phyloP scores from a whole-genome alignment of 1,140 invertebrate genomes.

The Hypsibius dujardini region DNA sequence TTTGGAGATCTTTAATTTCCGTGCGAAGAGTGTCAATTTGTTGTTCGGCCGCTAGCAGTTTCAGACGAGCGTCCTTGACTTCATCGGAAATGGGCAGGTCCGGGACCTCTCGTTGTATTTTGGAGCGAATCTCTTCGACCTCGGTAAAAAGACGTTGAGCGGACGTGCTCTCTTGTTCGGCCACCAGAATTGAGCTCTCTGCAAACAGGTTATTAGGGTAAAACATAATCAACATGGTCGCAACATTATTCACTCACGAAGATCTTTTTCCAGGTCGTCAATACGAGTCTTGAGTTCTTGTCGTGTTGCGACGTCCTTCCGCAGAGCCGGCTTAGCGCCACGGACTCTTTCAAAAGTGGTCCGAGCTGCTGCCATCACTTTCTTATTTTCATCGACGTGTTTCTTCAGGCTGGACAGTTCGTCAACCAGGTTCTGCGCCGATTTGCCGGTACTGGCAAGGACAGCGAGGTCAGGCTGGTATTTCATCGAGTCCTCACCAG shows the following conservation, averaged over 20 bases:
- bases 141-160: background rate
- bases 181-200: background rate
- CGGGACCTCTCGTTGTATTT: background rate
- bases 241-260: constrained; percentile 27
- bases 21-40: background rate
- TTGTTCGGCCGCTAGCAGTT: background rate
- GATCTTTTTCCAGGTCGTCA: constrained; percentile 30
- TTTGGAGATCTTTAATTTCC: constrained; percentile 3
- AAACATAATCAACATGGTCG: background rate
- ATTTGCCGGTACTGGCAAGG: constrained; percentile 22
- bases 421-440: constrained; percentile 22
- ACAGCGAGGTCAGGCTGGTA: constrained; percentile 31
- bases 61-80: background rate
- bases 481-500: constrained; percentile 25
- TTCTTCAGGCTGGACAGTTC: constrained; percentile 22
- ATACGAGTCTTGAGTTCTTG: constrained; percentile 27
- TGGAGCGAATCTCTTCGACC: constrained; percentile 4
- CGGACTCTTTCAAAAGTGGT: constrained; percentile 16
- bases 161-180: background rate
- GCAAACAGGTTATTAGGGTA: background rate
- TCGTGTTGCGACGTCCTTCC: constrained; percentile 19
- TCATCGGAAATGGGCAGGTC: background rate
- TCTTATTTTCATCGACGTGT: constrained; percentile 25
- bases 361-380: constrained; percentile 21
- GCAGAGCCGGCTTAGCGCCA: constrained; percentile 11